Conservation (phyloP, 1,140 invertebrate genomes). For the Heliconius congener region DNA sequence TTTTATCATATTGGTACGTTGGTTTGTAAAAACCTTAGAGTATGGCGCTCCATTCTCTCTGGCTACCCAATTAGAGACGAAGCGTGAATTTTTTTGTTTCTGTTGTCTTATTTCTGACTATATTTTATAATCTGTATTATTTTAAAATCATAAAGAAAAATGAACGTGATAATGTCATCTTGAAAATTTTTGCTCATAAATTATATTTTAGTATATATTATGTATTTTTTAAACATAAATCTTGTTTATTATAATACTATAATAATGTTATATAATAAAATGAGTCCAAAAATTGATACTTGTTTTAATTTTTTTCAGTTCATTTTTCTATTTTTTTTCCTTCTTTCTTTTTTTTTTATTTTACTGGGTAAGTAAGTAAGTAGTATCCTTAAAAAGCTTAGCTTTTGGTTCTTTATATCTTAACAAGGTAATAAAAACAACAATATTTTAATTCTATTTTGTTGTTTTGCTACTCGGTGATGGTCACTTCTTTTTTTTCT, state of each 20-base stretch:
- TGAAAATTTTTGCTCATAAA: neutral
- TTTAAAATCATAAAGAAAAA: neutral
- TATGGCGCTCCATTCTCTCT: no score
- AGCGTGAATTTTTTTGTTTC: no score
- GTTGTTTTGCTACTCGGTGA: slow-evolving; percentile 37
- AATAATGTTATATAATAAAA: neutral
- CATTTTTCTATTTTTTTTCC: slow-evolving; percentile 5
- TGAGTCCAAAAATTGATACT: neutral
- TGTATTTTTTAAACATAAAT: neutral
- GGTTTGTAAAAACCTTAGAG: no score
- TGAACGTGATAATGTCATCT: neutral
- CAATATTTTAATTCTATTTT: slow-evolving; percentile 19
- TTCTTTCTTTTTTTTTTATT: neutral
- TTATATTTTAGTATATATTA: neutral
- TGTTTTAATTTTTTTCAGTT: slow-evolving; percentile 11
- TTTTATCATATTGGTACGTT: no score
- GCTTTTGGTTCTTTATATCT: neutral
- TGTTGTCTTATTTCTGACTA: neutral
- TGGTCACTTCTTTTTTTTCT: slow-evolving; percentile 42
- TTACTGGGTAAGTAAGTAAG: neutral
- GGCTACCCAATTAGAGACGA: no score
- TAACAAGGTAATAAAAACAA: neutral
- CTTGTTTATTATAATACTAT: neutral
- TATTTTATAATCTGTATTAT: slow-evolving; percentile 2
- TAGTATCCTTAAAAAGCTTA: neutral